Conservation (phyloP, 2,888 invertebrate genomes). For the Sesia apiformis region DNA sequence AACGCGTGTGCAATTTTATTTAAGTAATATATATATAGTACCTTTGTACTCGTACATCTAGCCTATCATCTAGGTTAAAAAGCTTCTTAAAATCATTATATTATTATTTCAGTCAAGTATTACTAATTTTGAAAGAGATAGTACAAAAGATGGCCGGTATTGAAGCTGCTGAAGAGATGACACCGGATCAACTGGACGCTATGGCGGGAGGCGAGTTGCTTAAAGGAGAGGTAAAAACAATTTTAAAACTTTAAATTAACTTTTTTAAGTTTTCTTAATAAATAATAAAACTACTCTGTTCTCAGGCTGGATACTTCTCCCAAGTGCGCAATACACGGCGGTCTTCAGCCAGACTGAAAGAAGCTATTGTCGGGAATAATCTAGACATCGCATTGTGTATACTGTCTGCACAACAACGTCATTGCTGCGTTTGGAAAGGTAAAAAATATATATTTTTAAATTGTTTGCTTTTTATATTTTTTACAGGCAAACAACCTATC, state of each 20-base stretch:
- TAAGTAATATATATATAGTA: too few species aligned
- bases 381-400: constrained; percentile 94
- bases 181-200: constrained; percentile 95
- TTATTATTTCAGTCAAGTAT: constrained; percentile 80
- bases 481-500: background rate
- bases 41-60: too few species aligned
- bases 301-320: constrained; percentile 95
- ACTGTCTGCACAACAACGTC: constrained; percentile 96
- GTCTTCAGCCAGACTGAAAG: constrained; percentile 94
- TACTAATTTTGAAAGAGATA: constrained; percentile 95
- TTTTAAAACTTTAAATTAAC: background rate
- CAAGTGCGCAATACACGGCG: constrained; percentile 97
- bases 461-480: background rate
- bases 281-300: background rate
- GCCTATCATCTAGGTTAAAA: too few species aligned
- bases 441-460: constrained; percentile 21
- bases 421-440: constrained; percentile 89
- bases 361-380: constrained; percentile 94
- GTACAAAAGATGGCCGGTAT: constrained; percentile 99
- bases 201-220: constrained; percentile 97
- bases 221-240: constrained; percentile 85
- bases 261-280: background rate
- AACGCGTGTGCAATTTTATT: too few species aligned
- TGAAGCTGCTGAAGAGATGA: constrained; percentile 97
- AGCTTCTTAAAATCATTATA: too few species aligned